Conservation (phyloP, 2,113 vertebrate genomes). For the Caranx melampygus region DNA sequence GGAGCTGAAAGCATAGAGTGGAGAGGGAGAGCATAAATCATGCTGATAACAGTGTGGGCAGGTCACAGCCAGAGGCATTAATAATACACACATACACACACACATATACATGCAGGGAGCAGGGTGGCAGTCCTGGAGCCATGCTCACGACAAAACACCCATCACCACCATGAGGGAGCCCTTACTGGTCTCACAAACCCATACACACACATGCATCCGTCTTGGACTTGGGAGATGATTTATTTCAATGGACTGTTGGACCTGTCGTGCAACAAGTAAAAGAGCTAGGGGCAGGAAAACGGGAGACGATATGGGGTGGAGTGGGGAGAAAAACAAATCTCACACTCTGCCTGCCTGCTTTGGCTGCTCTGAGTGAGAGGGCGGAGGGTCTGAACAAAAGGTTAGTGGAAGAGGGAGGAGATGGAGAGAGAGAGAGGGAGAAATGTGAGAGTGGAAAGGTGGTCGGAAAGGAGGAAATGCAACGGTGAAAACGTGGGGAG, state of each 20-base stretch:
- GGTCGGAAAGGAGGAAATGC: background rate
- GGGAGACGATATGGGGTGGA: constrained; percentile 57
- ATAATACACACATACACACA: constrained; percentile 72
- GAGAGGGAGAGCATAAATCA: constrained; percentile 77
- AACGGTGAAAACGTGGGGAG: constrained; percentile 9
- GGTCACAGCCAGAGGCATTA: constrained; percentile 78
- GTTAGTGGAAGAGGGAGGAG: constrained; percentile 4
- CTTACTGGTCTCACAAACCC: constrained; percentile 45
- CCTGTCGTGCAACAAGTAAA: constrained; percentile 78
- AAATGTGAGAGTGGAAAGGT: constrained; percentile 28
- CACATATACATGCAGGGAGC: constrained; percentile 12
- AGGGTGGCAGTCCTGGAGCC: constrained; percentile 66
- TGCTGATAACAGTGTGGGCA: constrained; percentile 75
- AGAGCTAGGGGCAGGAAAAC: constrained; percentile 55
- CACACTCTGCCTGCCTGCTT: constrained; percentile 57
- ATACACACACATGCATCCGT: constrained; percentile 9
- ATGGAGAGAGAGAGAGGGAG: background rate
- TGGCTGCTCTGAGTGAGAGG: constrained; percentile 53
- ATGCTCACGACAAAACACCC: constrained; percentile 66
- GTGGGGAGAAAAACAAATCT: constrained; percentile 74
- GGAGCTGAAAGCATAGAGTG: constrained; percentile 58
- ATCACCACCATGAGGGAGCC: constrained; percentile 59
- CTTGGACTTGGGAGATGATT: constrained; percentile 71
- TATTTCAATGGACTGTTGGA: constrained; percentile 69
- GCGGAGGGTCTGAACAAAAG: constrained; percentile 49